A percentile compares a stretch with the other conserved stretches of the same genome.
These are phyloP conservation scores for Synergus gifuensis DNA, from an alignment of 2,888 invertebrate species.

Conservation along the genomic window DNA sequence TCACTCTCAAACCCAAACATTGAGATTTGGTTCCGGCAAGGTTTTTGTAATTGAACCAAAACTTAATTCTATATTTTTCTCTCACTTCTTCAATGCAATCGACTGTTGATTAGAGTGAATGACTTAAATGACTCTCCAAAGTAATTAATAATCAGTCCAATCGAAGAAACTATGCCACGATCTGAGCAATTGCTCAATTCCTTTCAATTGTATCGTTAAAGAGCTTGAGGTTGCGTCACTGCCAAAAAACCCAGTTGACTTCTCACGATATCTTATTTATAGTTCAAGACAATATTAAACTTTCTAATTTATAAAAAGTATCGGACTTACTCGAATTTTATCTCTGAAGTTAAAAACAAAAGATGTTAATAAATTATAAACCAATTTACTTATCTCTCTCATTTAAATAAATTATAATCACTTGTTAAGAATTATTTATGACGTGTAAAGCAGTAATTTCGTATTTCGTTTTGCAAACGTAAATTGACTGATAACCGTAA, in stretches of 20 bases:
- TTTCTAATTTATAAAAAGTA: background rate
- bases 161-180: slow-evolving; percentile 47
- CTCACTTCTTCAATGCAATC: background rate
- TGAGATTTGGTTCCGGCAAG: background rate
- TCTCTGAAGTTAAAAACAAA: background rate
- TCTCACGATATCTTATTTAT: slow-evolving; percentile 30
- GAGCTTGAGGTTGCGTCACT: slow-evolving; percentile 50
- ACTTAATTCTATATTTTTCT: background rate
- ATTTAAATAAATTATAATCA: background rate
- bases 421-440: background rate
- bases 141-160: slow-evolving; percentile 48
- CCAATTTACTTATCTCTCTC: background rate
- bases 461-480: background rate
- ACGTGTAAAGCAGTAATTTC: background rate
- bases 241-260: slow-evolving; percentile 41
- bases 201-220: slow-evolving; percentile 45
- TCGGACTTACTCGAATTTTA: background rate
- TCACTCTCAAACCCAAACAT: background rate
- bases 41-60: background rate
- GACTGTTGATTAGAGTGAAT: background rate
- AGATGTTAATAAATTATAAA: background rate
- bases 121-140: background rate
- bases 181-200: slow-evolving; percentile 48
- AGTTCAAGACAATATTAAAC: background rate
- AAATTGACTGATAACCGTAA: background rate